A percentile compares a stretch with the other conserved stretches of the same genome.
Conservation (phyloP, 1,140 invertebrate species). For the Heliconius eleuchia region DNA sequence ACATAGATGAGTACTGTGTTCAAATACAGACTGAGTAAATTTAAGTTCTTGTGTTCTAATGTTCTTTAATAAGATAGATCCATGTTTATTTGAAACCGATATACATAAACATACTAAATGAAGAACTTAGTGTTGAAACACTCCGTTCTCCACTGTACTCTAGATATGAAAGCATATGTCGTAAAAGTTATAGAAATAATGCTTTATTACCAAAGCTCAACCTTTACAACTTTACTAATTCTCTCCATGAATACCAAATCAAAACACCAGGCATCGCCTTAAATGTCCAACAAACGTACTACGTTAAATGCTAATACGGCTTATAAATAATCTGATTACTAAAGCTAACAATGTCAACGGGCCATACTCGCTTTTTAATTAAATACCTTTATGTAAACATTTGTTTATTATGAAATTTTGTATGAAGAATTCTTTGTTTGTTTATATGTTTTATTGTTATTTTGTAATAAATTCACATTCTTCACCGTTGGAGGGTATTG, state of each 20-base stretch:
- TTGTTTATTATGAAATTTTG: background rate
- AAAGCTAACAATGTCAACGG: conserved; percentile 15
- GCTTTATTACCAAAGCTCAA: background rate
- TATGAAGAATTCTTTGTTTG: background rate
- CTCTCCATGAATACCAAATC: conserved; percentile 11
- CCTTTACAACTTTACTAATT: conserved; percentile 26
- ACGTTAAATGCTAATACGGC: conserved; percentile 20
- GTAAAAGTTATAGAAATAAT: background rate
- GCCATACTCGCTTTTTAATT: conserved; percentile 16
- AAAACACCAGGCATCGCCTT: conserved; percentile 20
- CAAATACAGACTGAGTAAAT: no score
- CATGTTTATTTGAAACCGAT: no score
- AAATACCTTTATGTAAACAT: background rate
- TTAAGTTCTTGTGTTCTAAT: no score
- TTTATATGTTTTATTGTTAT: background rate
- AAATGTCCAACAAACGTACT: conserved; percentile 19
- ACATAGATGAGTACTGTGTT: no score
- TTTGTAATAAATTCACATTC: background rate
- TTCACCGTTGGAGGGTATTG: no score
- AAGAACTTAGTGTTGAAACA: no score
- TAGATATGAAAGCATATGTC: background rate
- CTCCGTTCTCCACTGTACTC: no score
- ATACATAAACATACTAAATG: no score
- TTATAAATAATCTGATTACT: conserved; percentile 14
- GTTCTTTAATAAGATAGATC: no score